Conservation (phyloP, 2,888 invertebrate species). For the Reticulitermes lucifugus region DNA sequence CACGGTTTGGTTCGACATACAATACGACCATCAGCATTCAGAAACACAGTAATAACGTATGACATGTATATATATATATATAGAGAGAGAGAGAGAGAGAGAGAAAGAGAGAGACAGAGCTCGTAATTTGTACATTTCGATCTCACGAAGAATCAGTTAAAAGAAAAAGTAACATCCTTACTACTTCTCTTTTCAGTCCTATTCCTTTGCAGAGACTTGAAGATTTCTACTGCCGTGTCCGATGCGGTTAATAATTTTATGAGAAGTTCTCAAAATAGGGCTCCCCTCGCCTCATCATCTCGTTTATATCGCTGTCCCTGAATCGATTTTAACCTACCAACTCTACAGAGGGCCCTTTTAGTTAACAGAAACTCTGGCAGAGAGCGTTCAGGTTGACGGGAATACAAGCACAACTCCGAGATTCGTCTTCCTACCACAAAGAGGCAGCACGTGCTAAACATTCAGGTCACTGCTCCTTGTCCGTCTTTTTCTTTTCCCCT, state of each 20-base stretch:
- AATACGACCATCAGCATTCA: too few species aligned
- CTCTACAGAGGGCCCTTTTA: background rate
- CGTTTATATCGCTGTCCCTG: background rate
- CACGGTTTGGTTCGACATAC: too few species aligned
- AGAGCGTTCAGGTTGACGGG: conserved; percentile 2
- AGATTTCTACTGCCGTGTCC: background rate
- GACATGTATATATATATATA: too few species aligned
- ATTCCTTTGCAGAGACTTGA: background rate
- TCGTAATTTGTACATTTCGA: too few species aligned
- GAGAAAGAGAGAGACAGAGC: too few species aligned
- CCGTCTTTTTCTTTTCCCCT: background rate
- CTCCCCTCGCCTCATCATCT: background rate
- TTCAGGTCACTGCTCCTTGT: background rate
- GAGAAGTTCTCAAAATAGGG: background rate
- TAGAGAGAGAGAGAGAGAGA: too few species aligned
- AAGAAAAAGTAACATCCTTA: background rate
- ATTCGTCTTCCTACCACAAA: conserved; percentile 25
- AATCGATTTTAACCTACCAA: conserved; percentile 29
- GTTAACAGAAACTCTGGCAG: conserved; percentile 9
- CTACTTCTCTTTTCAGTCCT: background rate
- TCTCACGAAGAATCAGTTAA: too few species aligned
- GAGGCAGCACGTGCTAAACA: conserved; percentile 20
- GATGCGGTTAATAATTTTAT: conserved; percentile 22
- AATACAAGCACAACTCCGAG: conserved; percentile 16
- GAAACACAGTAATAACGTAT: too few species aligned